Conservation (phyloP, 30 jellyfish, hydroid and myxozoan species). For the Hydractinia symbiolongicarpus region DNA sequence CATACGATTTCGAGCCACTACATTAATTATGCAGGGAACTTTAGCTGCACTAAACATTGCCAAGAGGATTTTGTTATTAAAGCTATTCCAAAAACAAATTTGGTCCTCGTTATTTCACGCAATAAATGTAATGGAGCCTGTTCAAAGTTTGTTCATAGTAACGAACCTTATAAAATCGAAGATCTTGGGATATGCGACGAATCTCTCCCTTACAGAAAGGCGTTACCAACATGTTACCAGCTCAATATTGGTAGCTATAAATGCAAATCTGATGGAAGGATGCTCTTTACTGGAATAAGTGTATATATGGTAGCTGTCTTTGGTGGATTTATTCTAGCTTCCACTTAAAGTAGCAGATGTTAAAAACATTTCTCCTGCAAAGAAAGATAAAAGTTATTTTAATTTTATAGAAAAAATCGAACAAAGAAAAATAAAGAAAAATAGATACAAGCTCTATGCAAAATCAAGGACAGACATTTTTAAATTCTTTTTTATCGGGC, state of each 20-base stretch:
- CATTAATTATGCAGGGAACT: neutral
- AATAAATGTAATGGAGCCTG: neutral
- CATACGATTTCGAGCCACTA: neutral
- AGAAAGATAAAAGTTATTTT: too few species aligned
- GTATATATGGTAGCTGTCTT: too few species aligned
- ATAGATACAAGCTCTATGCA: too few species aligned
- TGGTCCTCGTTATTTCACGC: neutral
- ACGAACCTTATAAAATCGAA: neutral
- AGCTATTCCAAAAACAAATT: neutral
- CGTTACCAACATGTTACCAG: conserved; percentile 9
- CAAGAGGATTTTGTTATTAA: neutral
- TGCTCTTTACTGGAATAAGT: too few species aligned
- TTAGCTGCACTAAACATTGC: neutral
- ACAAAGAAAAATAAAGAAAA: too few species aligned
- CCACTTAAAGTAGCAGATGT: too few species aligned
- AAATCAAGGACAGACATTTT: too few species aligned
- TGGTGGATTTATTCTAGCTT: too few species aligned
- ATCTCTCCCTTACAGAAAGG: neutral
- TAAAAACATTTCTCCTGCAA: too few species aligned
- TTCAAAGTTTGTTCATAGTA: neutral
- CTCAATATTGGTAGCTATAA: neutral
- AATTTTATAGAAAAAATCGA: too few species aligned
- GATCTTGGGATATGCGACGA: conserved; percentile 10
- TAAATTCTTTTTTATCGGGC: too few species aligned
- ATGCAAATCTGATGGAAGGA: neutral